phyloP scores from a whole-genome alignment of 2,888 invertebrate genomes.

The Ectropis crepuscularia region DNA sequence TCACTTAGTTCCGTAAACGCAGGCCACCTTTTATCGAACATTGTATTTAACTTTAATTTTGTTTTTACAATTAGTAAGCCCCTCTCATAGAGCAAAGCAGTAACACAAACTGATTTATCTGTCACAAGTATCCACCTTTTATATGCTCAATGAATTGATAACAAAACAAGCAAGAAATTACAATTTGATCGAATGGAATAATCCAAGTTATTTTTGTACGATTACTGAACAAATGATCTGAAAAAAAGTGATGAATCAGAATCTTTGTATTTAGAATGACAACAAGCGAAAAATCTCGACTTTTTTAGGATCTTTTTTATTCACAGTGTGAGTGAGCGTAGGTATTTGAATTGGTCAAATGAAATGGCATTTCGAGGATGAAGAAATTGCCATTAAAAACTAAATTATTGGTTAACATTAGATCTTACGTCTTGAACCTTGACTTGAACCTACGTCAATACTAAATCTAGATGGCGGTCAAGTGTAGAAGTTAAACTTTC shows the following conservation, averaged over 20 bases:
- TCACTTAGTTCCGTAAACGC: constrained; percentile 78
- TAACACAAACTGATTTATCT: constrained; percentile 24
- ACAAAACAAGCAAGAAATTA: constrained; percentile 27
- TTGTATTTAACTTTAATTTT: constrained; percentile 40
- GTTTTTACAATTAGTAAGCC: constrained; percentile 10
- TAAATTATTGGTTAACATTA: no score
- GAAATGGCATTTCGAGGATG: no score
- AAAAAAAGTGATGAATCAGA: constrained; percentile 10
- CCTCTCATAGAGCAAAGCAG: constrained; percentile 12
- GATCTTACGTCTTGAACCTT: no score
- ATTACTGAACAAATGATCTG: background rate
- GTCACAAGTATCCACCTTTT: constrained; percentile 21
- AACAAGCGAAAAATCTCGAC: background rate
- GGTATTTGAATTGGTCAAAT: no score
- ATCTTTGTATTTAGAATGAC: background rate
- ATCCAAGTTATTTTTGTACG: constrained; percentile 3
- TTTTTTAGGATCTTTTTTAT: background rate
- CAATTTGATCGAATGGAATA: constrained; percentile 13
- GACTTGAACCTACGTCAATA: no score
- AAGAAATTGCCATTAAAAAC: no score
- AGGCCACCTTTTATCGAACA: constrained; percentile 64
- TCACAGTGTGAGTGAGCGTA: no score
- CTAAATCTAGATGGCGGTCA: no score
- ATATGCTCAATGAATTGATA: constrained; percentile 26
- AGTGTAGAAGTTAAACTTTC: no score